Evolutionary conservation across 2,888 invertebrate species (phyloP).

Genomic region (Flexamia atlantica): DNA sequence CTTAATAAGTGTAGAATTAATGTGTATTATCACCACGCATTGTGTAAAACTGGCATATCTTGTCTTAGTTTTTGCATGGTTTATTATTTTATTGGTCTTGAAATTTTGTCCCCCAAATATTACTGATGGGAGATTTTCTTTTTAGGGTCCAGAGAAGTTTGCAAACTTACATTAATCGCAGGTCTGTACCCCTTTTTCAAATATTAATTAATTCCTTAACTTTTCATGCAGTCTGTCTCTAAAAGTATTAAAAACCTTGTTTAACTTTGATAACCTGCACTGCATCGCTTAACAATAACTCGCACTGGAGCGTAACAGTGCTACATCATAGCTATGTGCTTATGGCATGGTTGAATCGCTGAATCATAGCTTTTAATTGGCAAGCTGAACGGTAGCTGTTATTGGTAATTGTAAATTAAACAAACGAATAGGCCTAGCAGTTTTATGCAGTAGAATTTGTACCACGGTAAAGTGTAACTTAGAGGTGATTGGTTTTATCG

Average conservation of each 20-base stretch:
- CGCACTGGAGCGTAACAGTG: not conserved
- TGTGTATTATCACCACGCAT: too few relatives aligned
- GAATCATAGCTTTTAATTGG: not conserved
- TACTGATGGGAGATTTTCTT: conserved; percentile 41
- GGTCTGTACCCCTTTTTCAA: conserved; percentile 50
- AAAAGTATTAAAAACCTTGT: not conserved
- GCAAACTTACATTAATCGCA: conserved; percentile 54
- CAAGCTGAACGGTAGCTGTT: too few relatives aligned
- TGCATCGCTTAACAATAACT: conserved; percentile 28
- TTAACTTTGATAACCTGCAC: conserved; percentile 15
- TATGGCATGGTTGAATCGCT: not conserved
- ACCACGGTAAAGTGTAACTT: too few relatives aligned
- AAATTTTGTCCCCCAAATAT: conserved; percentile 33
- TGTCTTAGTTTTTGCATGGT: not conserved
- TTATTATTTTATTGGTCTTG: not conserved
- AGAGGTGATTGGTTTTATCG: too few relatives aligned
- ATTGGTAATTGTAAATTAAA: too few relatives aligned
- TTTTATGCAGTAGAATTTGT: too few relatives aligned
- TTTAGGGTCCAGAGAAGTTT: conserved; percentile 57
- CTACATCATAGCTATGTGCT: conserved; percentile 9
- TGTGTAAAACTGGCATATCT: not conserved
- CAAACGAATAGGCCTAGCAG: too few relatives aligned
- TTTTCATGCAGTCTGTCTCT: not conserved
- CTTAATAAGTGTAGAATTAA: too few relatives aligned
- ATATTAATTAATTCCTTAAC: not conserved